Evolutionary conservation across 2,888 invertebrate genomes (phyloP), one percentile per base, ranked within the genome.

Genomic region (Peribatodes rhomboidaria): DNA sequence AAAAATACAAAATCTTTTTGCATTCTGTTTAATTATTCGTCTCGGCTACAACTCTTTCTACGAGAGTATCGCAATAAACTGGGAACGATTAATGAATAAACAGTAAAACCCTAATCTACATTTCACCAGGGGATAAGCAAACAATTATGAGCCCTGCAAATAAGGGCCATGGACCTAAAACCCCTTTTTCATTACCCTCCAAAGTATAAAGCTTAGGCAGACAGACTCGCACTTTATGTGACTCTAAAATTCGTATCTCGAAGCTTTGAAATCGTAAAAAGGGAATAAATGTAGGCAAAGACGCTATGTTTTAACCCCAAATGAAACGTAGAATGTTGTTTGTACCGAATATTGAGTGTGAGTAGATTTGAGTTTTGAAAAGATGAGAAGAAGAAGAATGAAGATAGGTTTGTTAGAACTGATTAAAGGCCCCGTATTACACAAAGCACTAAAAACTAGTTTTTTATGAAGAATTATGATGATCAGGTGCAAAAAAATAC

Each of bases 231-330:
- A 75, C 74, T 81, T 81, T 77, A 78, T 76, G 71, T 46, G 68
- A 58, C 73, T 69, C 71, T 76, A 75, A 77, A 81, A 79, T 76
- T 76, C 72, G 70, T 69, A 73, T 74, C 76, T 77, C 70, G 70
- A 76, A 75, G 74, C 76, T 67, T 72, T 57, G 72, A 66, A 67
- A 69, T 77, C 78, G 76, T 81, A 80, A 81, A 80, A 71, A 53
- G 63, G 64, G 71, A 72, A 76, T 71, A 65, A 75, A 80, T 72
- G 71, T 71, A 59, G 69, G 69, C 68, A 65, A 59, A 67, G 61
- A 63, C 14, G 54, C 42, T 22, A 44, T 16, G 53, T 31, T 37
- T 39, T 20, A 20, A 50, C 10, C 37, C n/a, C 31, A 11, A 55
- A 55, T n/a, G 9, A 54, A 54, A 42, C 41, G 22, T 22, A 10